Base-by-base conservation (phyloP, 2,888 invertebrate species). In the Taenaris catops region DNA sequence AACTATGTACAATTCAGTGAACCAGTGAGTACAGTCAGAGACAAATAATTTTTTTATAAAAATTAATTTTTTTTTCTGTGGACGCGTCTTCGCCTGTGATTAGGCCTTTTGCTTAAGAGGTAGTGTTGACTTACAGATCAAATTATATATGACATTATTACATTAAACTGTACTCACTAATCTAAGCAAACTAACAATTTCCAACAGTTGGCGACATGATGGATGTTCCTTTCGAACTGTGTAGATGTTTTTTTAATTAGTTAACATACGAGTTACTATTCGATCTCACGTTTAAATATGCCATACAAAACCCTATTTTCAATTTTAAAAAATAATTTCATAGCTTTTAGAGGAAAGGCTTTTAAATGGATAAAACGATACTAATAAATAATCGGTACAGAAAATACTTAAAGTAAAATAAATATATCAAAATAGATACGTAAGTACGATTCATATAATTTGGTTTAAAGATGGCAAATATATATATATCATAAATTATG, bases 21-120 rank as follows among this genome's bases (percentile, higher is more conserved):
- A 55, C 61, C 58, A 61, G 68, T 65, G 71, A 74, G 71, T 71
- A 73, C 78, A 73, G 64, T 25, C 18, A n/a, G 33, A 47, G 46
- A 19, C 49, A 45, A 51, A 53, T 48, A 50, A 52, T 53, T 61
- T 60, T 58, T 53, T 51, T 55, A 51, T 51, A 60, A 54, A 64
- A 67, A 61, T 59, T 55, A 60, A 52, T 53, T 51, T 51, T 51
- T 50, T 53, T 44, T 38, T 49, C 43, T 53, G 47, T 50, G 51
- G 48, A 51, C 55, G 56, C 47, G 48, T 58, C 48, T 51, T 50
- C 38, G 63, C 59, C 60, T 53, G 41, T 38, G 31, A 31, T 65
- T 68, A 73, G 68, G 67, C 66, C 68, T 52, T 19, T n/a, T 55
- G 51, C 48, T 16, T 44, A 36, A 57, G 59, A 63, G 57, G 62